Percentiles rank a stretch among this genome's conserved stretches.
phyloP scores from a whole-genome alignment of 1,140 invertebrate species.

The Apis florea region DNA sequence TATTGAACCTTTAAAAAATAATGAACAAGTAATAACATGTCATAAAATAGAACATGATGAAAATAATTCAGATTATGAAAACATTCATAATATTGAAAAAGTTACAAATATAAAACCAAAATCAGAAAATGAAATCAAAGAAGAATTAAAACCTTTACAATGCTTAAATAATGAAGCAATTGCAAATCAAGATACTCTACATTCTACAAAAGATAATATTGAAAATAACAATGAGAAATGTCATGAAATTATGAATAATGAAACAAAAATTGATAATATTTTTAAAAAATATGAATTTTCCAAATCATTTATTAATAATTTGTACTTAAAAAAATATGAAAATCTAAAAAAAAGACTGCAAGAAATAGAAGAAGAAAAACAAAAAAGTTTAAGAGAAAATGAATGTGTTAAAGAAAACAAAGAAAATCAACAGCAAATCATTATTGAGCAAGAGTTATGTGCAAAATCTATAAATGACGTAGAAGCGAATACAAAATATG shows the following conservation, averaged over 20 bases:
- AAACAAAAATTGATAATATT: neutral
- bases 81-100: neutral
- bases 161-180: neutral
- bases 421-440: neutral
- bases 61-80: neutral
- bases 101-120: neutral
- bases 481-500: neutral
- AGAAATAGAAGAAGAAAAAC: neutral
- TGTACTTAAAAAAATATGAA: slow-evolving; percentile 21
- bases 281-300: slow-evolving; percentile 29
- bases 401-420: too few relatives aligned
- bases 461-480: neutral
- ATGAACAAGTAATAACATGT: neutral
- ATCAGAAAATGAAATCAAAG: neutral
- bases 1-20: too few relatives aligned
- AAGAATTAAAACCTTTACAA: neutral
- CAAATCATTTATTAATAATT: slow-evolving; percentile 32
- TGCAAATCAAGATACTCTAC: neutral
- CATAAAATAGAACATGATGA: neutral
- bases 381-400: neutral
- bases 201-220: neutral
- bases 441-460: neutral
- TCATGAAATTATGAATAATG: neutral
- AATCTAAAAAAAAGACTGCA: neutral
- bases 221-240: neutral